Evolutionary conservation across 35 echinoderm and acorn worm genomes (phyloP), one percentile per base, ranked within the genome.

Genomic region (Acanthaster planci): DNA sequence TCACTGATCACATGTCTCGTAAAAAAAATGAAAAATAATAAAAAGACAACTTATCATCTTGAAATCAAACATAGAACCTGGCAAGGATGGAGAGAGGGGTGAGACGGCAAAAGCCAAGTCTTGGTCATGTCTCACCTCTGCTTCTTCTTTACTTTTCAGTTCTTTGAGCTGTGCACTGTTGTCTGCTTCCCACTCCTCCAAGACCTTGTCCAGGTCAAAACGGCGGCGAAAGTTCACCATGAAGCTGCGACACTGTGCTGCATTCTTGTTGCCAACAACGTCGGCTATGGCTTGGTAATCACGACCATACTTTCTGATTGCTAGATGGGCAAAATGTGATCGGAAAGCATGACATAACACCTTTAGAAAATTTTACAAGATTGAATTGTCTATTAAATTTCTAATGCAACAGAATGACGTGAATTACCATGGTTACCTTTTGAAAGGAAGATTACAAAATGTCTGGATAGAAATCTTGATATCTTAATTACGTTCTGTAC

Each of bases 241-340:
- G 78, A 99, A 99, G 52, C 92, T 91, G 29, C 92, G 89, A 26
- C 92, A 93, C 77, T 94, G 96, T 31, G 88, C 58, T 14, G 93
- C 82, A 42, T 86, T 99, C 82, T 99, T 99, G 83, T 99, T 99
- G 34, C 96, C 96, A 6, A 99, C 87, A 7, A 99, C 96, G 35
- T 99, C 92, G 2, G 96, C 96, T 51, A 99, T 90, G 22, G 96
- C 89, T 38, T 93, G 85, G 60, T 89, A 92, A 38, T 99, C 86
- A 17, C 89, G 81, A 0, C 96, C 96, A 51, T 99, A 99, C 68
- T 99, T 97, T 40, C 92, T 81, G 6, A 99, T 87, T 53, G 96
- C 96, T 99, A 82, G 7, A 86, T 1, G 37, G 53, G 52, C 14
- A 47, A 79, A 39, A 12, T 4, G 42, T 6, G 4, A 6, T 47